Conservation (phyloP, 35 echinoderm and acorn worm species). For the Ophiothrix spiculata region DNA sequence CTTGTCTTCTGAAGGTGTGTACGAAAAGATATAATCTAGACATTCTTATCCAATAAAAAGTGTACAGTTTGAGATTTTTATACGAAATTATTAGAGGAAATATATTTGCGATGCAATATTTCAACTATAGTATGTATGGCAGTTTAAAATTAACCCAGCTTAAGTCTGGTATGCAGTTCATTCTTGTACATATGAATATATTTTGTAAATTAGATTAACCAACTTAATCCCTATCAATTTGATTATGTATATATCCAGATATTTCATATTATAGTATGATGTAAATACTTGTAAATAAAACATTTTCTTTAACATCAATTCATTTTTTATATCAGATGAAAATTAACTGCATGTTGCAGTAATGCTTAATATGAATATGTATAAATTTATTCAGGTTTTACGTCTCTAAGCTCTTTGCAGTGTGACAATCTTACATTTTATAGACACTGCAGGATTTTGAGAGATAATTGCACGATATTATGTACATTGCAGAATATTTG, state of each 20-base stretch:
- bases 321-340: too few species aligned
- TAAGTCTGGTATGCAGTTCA: not conserved
- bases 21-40: too few species aligned
- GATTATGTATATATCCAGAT: not conserved
- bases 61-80: not conserved
- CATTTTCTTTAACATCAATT: not conserved
- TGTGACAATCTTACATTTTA: too few species aligned
- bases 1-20: too few species aligned
- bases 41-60: not conserved
- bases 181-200: not conserved
- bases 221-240: not conserved
- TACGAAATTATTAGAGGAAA: not conserved
- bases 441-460: not conserved
- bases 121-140: not conserved
- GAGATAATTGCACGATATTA: not conserved
- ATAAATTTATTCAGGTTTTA: not conserved
- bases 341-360: not conserved
- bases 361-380: not conserved
- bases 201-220: not conserved
- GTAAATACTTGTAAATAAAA: conserved; percentile 2
- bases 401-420: too few species aligned
- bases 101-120: not conserved
- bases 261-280: not conserved
- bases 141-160: not conserved
- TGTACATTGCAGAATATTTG: not conserved